Conservation (phyloP, 2,888 invertebrate genomes). For the Meloe dianella region DNA sequence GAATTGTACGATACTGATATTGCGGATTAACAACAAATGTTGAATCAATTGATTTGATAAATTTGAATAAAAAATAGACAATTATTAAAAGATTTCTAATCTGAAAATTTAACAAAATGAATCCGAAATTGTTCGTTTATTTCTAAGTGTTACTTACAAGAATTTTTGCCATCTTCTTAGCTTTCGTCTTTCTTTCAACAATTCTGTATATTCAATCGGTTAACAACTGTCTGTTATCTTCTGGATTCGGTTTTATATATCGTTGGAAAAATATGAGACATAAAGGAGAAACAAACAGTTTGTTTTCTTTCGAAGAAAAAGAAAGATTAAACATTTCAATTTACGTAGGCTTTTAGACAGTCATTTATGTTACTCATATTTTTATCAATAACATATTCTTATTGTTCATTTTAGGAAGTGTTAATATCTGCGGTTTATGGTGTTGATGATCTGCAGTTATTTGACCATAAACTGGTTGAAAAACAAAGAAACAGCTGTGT, state of each 20-base stretch:
- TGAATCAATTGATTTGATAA: not conserved
- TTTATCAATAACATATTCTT: not conserved
- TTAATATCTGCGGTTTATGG: not conserved
- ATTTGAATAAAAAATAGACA: not conserved
- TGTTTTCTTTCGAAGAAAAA: not conserved
- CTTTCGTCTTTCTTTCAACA: not conserved
- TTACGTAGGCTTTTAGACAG: slow-evolving; percentile 1
- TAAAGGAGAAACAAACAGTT: not conserved
- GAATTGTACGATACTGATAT: not conserved
- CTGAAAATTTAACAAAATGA: not conserved
- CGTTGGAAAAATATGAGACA: not conserved
- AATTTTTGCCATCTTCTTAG: not conserved
- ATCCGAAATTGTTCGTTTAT: not conserved
- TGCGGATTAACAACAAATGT: not conserved
- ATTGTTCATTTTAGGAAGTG: not conserved
- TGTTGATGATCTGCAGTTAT: slow-evolving; percentile 1
- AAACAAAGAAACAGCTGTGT: slow-evolving; percentile 3
- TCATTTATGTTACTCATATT: slow-evolving; percentile 1
- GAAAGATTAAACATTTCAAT: not conserved
- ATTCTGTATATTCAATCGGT: not conserved
- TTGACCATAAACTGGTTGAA: not conserved
- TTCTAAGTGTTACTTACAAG: not conserved
- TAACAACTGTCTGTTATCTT: not conserved
- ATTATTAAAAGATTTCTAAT: not conserved
- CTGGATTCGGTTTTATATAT: not conserved